phyloP scores from a whole-genome alignment of 2,113 vertebrate species.

The Eira barbara region DNA sequence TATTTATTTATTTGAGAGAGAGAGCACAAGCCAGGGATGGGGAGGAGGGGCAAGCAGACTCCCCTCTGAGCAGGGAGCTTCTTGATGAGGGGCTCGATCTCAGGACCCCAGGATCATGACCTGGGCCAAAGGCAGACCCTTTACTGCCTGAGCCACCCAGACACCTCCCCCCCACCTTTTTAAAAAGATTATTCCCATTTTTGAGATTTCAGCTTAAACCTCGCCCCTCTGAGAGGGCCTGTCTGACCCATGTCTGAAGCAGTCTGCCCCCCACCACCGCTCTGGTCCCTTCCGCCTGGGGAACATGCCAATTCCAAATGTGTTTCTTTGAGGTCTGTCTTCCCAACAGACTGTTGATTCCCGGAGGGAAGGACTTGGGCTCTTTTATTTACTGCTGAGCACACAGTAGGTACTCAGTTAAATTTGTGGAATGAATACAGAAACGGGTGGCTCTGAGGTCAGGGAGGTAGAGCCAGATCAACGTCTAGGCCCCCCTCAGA shows the following conservation, averaged over 20 bases:
- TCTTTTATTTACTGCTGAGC: background rate
- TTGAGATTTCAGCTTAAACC: background rate
- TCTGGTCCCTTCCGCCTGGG: background rate
- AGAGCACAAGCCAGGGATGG: background rate
- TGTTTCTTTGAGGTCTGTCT: background rate
- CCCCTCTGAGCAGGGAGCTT: background rate
- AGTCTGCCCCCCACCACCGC: fast-evolving
- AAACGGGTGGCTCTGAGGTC: background rate
- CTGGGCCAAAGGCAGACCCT: background rate
- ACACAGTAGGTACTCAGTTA: background rate
- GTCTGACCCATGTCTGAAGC: background rate
- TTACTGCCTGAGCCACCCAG: background rate
- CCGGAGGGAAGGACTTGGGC: background rate
- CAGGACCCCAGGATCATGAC: background rate
- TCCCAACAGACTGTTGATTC: background rate
- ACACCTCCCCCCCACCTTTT: too few relatives aligned
- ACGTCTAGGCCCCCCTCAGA: too few relatives aligned
- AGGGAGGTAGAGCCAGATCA: background rate
- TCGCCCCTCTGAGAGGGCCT: background rate
- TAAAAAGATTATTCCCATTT: background rate
- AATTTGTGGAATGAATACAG: background rate
- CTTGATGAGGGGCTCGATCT: background rate
- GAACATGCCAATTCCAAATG: fast-evolving
- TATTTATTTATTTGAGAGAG: background rate
- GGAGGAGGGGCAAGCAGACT: background rate